Conservation (phyloP, 2,888 invertebrate species). For the Cantharis flavilabris region DNA sequence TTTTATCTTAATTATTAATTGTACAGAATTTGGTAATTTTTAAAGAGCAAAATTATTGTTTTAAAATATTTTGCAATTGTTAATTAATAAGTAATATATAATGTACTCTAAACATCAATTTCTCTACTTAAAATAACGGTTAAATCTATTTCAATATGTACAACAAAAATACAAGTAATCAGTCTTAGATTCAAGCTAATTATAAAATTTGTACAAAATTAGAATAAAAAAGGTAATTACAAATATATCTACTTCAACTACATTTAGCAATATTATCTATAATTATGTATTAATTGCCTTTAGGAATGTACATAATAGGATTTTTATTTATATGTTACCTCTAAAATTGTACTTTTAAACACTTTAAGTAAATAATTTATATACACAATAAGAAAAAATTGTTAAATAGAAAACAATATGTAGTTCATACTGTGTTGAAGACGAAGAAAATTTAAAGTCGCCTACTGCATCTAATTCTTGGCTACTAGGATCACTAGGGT, state of each 20-base stretch:
- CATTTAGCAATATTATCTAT: background rate
- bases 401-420: conserved; percentile 10
- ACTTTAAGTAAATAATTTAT: conserved; percentile 6
- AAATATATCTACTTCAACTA: background rate
- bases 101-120: background rate
- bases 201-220: conserved; percentile 19
- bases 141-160: conserved; percentile 10
- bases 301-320: background rate
- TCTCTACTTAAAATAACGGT: background rate
- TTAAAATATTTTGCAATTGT: background rate
- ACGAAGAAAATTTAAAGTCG: conserved; percentile 37
- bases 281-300: background rate
- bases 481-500: conserved; percentile 44
- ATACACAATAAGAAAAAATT: conserved; percentile 11
- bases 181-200: conserved; percentile 29
- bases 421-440: conserved; percentile 19
- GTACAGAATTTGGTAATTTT: background rate
- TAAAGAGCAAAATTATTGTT: background rate
- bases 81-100: background rate
- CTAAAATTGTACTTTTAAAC: background rate
- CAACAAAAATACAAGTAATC: conserved; percentile 28
- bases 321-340: background rate
- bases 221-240: background rate
- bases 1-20: background rate
- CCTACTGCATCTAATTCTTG: conserved; percentile 41